Conservation (phyloP, 2,888 invertebrate species). For the Eristalinus aeneus region DNA sequence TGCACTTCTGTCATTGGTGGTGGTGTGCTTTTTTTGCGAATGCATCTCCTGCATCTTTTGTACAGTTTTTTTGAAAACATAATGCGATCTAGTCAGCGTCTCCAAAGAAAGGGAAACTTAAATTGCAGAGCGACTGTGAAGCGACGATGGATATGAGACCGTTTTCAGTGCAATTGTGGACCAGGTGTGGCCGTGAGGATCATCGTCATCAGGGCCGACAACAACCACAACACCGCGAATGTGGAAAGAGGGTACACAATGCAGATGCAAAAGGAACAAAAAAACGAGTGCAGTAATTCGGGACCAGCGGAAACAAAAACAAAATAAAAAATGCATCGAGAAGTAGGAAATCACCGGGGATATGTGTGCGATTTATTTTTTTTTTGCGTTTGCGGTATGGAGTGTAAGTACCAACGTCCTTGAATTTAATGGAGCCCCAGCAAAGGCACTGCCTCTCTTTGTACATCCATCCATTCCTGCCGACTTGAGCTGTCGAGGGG, state of each 20-base stretch:
- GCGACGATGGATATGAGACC: slow-evolving; percentile 20
- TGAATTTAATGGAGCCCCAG: slow-evolving; percentile 53
- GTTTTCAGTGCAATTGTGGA: slow-evolving; percentile 43
- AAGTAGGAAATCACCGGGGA: slow-evolving; percentile 13
- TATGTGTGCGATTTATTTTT: not conserved
- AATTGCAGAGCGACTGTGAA: slow-evolving; percentile 53
- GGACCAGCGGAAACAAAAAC: slow-evolving; percentile 31
- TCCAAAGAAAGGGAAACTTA: slow-evolving; percentile 64
- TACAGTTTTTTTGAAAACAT: slow-evolving; percentile 39
- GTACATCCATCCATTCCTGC: slow-evolving; percentile 12
- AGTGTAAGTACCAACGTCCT: slow-evolving; percentile 50
- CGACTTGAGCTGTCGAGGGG: slow-evolving; percentile 10
- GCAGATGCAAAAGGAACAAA: slow-evolving; percentile 29
- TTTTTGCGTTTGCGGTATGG: not conserved
- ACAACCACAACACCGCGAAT: slow-evolving; percentile 3
- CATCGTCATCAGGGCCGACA: slow-evolving; percentile 21
- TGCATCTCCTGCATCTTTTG: slow-evolving; percentile 65
- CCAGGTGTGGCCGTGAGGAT: slow-evolving; percentile 62
- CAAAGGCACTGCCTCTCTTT: slow-evolving; percentile 18
- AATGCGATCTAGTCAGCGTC: slow-evolving; percentile 61
- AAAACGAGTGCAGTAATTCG: slow-evolving; percentile 17
- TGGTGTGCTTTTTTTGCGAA: slow-evolving; percentile 10
- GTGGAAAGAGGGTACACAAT: slow-evolving; percentile 32
- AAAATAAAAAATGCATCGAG: slow-evolving; percentile 1
- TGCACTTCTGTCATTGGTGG: slow-evolving; percentile 47